phyloP scores from a whole-genome alignment of 2,797 vertebrate species.

The Tangara arthus region DNA sequence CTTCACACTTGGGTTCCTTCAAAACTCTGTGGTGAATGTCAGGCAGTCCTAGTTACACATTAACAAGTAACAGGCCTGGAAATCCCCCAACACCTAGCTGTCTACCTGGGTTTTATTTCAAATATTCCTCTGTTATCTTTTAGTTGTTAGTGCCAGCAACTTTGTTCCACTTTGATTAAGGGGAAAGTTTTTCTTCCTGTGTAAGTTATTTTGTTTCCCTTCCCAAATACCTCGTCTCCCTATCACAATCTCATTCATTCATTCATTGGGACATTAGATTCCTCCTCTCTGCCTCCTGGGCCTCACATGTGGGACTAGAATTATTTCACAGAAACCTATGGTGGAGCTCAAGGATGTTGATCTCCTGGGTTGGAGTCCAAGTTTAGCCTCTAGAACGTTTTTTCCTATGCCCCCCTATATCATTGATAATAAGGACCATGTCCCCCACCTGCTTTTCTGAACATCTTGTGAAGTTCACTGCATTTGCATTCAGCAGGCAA shows the following conservation, averaged over 20 bases:
- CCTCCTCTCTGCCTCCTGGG: neutral
- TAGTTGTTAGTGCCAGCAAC: neutral
- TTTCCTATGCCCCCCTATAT: neutral
- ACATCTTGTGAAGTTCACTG: neutral
- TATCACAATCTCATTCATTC: neutral
- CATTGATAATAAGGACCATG: neutral
- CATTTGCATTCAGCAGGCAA: neutral
- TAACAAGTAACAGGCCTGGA: neutral
- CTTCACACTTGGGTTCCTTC: neutral
- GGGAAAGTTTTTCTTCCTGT: neutral
- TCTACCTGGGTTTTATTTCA: neutral
- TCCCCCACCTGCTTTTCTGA: neutral
- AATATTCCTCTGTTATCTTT: neutral
- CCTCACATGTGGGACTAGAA: neutral
- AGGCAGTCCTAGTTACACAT: neutral
- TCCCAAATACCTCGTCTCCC: neutral
- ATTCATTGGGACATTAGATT: neutral
- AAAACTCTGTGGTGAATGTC: neutral
- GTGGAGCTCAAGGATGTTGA: neutral
- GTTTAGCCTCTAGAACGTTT: neutral
- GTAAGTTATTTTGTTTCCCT: neutral
- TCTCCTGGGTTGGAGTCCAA: rapidly evolving
- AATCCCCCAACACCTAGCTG: neutral
- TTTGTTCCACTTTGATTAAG: neutral
- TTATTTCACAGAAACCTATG: neutral